Evolutionary conservation across 2,113 vertebrate species (phyloP).

Genomic region (Engystomops pustulosus): DNA sequence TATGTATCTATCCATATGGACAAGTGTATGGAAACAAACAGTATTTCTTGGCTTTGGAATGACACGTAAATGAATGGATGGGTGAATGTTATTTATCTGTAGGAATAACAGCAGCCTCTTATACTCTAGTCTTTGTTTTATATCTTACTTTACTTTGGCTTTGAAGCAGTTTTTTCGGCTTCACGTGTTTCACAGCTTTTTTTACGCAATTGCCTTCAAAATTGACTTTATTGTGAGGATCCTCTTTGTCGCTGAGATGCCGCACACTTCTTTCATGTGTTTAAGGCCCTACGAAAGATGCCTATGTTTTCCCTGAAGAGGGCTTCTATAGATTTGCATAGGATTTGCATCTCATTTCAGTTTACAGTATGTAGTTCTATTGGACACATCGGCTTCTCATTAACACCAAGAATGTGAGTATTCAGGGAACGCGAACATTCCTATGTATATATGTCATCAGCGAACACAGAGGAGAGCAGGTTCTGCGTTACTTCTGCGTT

Average conservation of each 20-base stretch:
- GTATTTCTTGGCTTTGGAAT: background rate
- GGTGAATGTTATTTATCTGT: background rate
- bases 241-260: background rate
- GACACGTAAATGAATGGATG: background rate
- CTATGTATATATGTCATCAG: background rate
- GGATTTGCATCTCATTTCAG: slow-evolving; percentile 30
- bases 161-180: background rate
- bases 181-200: background rate
- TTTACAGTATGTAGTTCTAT: background rate
- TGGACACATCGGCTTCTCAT: slow-evolving; percentile 23
- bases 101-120: too few relatives aligned
- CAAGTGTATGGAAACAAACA: background rate
- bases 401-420: background rate
- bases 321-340: slow-evolving; percentile 34
- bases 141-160: background rate
- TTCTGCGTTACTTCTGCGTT: too few relatives aligned
- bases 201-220: slow-evolving; percentile 11
- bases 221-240: slow-evolving; percentile 3
- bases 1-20: slow-evolving; percentile 1
- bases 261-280: slow-evolving; percentile 22
- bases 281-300: slow-evolving; percentile 19
- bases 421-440: slow-evolving; percentile 10
- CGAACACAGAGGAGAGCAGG: too few relatives aligned
- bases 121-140: background rate
- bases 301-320: background rate